Percentiles rank a stretch among this genome's conserved stretches.
Conservation (phyloP, 2,797 vertebrate species). For the Crossoptilon crossoptilon region DNA sequence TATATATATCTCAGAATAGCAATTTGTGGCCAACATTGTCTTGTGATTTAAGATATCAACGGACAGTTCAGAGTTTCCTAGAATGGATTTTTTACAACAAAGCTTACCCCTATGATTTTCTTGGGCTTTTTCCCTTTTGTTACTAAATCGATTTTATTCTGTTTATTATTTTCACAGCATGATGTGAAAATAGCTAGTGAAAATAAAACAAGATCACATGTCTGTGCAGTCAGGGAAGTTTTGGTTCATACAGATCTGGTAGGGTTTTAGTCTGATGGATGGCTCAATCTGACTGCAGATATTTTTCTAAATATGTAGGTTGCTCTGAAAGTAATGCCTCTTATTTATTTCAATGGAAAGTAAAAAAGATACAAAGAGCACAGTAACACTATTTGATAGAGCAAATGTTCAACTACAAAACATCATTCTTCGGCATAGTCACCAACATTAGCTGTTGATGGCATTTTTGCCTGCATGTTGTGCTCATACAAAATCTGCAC, state of each 20-base stretch:
- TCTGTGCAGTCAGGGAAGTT: not conserved
- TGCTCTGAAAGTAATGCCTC: not conserved
- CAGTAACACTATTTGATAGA: not conserved
- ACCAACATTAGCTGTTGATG: not conserved
- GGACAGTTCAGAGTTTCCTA: constrained; percentile 10
- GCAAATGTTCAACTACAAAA: not conserved
- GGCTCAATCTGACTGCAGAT: not conserved
- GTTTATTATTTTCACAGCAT: constrained; percentile 49
- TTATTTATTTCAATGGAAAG: not conserved
- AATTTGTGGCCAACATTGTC: constrained; percentile 31
- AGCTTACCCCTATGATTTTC: constrained; percentile 10
- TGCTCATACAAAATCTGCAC: not conserved
- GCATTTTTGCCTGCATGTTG: not conserved
- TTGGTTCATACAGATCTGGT: not conserved
- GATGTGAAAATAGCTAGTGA: constrained; percentile 28
- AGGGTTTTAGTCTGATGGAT: not conserved
- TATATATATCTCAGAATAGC: not conserved
- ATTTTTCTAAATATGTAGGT: constrained; percentile 4
- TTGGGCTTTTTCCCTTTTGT: constrained; percentile 10
- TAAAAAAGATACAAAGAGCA: not conserved
- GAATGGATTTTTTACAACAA: constrained; percentile 29
- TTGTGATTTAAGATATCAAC: constrained; percentile 23
- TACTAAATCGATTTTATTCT: constrained; percentile 40
- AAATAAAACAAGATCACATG: not conserved
- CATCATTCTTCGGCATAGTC: not conserved